Base-by-base conservation (phyloP, 2,113 vertebrate species). In the Brevimyrus niger region DNA sequence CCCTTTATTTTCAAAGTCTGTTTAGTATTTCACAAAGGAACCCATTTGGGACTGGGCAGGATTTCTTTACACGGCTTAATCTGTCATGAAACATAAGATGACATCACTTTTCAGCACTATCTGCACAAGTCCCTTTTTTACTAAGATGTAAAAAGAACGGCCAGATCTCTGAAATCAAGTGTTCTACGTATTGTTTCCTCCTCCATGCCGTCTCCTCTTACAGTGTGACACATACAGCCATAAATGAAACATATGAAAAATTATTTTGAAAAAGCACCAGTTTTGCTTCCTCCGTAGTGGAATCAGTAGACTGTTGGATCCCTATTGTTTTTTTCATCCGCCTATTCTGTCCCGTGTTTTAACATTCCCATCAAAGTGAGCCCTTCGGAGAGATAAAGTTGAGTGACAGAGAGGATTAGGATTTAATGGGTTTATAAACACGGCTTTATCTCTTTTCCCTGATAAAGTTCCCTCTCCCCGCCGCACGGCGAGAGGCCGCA, bases 1-100 rank as follows among this genome's bases (percentile, higher is more conserved):
- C 47, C 2, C 69, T 9, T 47, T 88, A 50, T 65, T 58, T 88
- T 23, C 46, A 51, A 38, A 53, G 47, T 53, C 53, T 4, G 35
- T 31, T 89, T 58, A 58, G 51, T 82, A 51, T 42, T 58, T 42
- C 42, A 61, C 15, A 47, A 27, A 85, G 23, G 31, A 21, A 38
- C 23, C 15, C 88, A 50, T 82, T 51, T 21, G 88, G 88, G 88
- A 89, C 69, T 89, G 88, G 88, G 88, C 47, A 38, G 88, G 47
- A 82, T 55, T 47, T 38, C 13, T 53, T 73, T 35, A 42, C 23
- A 51, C 10, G 9, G 27, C 73, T 51, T 50, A 7, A 53, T 38
- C 19, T 53, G 27, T 84, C 51, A 23, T 61, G 31, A 58, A 89
- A 31, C 47, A 4, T 65, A 21, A 27, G 51, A 85, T 85, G 58